Conservation (phyloP, 2,113 vertebrate genomes). For the Condylura cristata region DNA sequence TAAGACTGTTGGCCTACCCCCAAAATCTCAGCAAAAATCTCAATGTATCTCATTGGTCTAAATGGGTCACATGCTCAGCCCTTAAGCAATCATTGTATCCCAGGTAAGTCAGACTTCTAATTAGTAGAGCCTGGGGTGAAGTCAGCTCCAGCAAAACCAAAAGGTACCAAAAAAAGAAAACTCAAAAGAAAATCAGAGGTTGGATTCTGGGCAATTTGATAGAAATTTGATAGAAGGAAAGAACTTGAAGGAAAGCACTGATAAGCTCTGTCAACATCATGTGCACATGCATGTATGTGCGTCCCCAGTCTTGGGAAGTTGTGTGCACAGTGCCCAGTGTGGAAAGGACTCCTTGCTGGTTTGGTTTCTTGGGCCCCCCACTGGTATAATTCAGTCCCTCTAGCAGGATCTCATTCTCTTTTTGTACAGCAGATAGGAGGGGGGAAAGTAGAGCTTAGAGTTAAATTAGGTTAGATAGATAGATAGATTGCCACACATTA, state of each 20-base stretch:
- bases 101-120: background rate
- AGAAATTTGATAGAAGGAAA: background rate
- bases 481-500: slow-evolving; percentile 4
- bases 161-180: background rate
- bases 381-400: background rate
- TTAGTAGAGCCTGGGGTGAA: background rate
- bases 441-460: too few relatives aligned
- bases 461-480: background rate
- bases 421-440: slow-evolving; percentile 6
- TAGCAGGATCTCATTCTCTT: slow-evolving; percentile 33
- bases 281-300: background rate
- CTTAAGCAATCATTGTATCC: background rate
- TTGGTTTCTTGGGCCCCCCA: background rate
- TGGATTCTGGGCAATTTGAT: background rate
- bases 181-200: background rate
- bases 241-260: background rate
- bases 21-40: background rate
- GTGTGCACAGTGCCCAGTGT: background rate
- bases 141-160: background rate
- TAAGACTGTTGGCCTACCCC: background rate
- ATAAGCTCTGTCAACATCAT: background rate
- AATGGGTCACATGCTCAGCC: background rate
- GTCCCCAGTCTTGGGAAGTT: background rate
- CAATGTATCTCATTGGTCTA: background rate
- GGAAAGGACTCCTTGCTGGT: background rate